Evolutionary conservation across 1,140 invertebrate species (phyloP).

Genomic region (Archegozetes longisetosus): DNA sequence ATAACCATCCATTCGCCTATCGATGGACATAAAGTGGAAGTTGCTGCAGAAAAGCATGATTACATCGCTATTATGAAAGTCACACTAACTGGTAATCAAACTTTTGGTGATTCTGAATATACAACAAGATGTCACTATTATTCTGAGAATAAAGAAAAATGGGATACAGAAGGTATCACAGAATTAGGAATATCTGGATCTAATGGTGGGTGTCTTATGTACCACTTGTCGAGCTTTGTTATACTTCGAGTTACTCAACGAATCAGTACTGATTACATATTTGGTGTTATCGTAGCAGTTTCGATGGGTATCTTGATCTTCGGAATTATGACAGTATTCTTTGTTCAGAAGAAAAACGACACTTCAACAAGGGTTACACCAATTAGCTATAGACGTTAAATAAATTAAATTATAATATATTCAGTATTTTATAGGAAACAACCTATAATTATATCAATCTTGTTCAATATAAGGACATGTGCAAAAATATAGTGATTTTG

Average conservation of each 20-base stretch:
- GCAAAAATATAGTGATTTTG: too few species aligned
- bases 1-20: slow-evolving; percentile 17
- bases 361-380: too few species aligned
- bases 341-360: slow-evolving; percentile 18
- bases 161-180: slow-evolving; percentile 16
- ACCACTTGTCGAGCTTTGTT: slow-evolving; percentile 18
- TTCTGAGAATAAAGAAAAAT: slow-evolving; percentile 11
- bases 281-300: slow-evolving; percentile 18
- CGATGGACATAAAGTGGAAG: slow-evolving; percentile 14
- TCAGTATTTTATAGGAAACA: too few species aligned
- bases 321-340: slow-evolving; percentile 18
- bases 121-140: slow-evolving; percentile 17
- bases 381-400: too few species aligned
- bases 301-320: slow-evolving; percentile 19
- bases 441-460: too few species aligned
- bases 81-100: slow-evolving; percentile 15
- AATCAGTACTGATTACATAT: slow-evolving; percentile 14
- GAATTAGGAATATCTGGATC: slow-evolving; percentile 13
- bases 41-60: background rate
- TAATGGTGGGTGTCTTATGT: slow-evolving; percentile 18
- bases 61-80: slow-evolving; percentile 17
- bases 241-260: slow-evolving; percentile 14
- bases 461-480: too few species aligned
- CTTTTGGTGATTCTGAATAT: slow-evolving; percentile 5
- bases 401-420: too few species aligned